Conservation (phyloP, 2,888 invertebrate genomes). For the Apotomis capreana region DNA sequence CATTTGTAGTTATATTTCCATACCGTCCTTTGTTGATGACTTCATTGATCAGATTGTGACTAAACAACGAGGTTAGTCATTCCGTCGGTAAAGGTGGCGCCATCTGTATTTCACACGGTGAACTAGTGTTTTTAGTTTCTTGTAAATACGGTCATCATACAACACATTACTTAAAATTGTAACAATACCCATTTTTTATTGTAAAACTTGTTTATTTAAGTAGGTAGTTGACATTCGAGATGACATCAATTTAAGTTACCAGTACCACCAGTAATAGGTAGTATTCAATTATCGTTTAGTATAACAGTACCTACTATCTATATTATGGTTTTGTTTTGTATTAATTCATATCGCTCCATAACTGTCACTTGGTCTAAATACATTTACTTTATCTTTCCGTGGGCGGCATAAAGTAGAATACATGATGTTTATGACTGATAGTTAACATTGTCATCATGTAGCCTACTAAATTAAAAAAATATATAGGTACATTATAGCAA, state of each 20-base stretch:
- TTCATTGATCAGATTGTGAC: slow-evolving; percentile 37
- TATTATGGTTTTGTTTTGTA: neutral
- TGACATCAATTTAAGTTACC: no score
- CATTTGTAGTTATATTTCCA: slow-evolving; percentile 5
- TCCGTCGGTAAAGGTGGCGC: slow-evolving; percentile 54
- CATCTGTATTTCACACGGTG: slow-evolving; percentile 53
- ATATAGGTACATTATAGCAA: neutral
- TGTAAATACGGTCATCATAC: neutral
- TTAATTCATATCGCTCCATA: slow-evolving; percentile 2
- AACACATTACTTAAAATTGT: no score
- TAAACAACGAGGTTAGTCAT: slow-evolving; percentile 25
- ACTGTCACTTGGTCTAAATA: slow-evolving; percentile 8
- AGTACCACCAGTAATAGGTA: no score
- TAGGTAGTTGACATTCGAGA: no score
- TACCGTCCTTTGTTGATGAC: slow-evolving; percentile 34
- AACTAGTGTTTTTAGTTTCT: slow-evolving; percentile 10
- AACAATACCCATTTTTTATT: no score
- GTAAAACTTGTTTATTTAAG: no score
- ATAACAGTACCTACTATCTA: no score
- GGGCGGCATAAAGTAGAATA: neutral
- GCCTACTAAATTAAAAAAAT: neutral
- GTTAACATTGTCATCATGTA: neutral
- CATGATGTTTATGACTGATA: neutral
- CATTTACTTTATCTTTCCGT: neutral
- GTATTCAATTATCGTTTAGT: no score